Evolutionary conservation across 2,113 vertebrate species (phyloP), one percentile per base, ranked within the genome.

Genomic region (Cnemophilus loriae): DNA sequence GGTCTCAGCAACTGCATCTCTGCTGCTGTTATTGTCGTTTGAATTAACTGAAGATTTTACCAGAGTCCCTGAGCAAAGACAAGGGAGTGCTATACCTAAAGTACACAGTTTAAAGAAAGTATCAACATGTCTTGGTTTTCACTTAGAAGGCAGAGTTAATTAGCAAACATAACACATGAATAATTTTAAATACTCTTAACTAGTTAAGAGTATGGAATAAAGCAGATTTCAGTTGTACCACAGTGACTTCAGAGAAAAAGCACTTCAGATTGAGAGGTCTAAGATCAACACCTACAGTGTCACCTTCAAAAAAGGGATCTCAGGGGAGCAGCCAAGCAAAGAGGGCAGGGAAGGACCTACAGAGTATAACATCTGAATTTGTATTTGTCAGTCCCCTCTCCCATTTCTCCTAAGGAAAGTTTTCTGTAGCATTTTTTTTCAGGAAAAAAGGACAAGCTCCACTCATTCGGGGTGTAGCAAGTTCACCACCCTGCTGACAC

Each of bases 321-420:
- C 42, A 68, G 52, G 63, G 69, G 11, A 37, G 26, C 10, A 91
- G 39, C 42, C 2, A 1, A 8, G 10, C 3, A 1, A 59, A 75
- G 49, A 42, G 39, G 12, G 21, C 55, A 84, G 39, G 60, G 30
- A 80, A 69, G 13, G 12, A 52, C 27, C 24, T 33, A 10, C 6
- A 52, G 23, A 0, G 0, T 10, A 2, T 21, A n/a, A 82, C 0
- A 1, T 4, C 24, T 50, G 35, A 21, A 30, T 63, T 46, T 61
- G 19, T 57, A 42, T 65, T 53, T 79, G 10, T 47, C 60, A 56
- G 11, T n/a, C 4, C 26, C 13, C 3, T 49, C 55, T 87, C 26
- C 22, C 33, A 11, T 20, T 17, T 78, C 50, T 78, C 10, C 47
- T 47, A 22, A 44, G 69, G 27, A 55, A 85, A 68, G 47, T 86